Base-by-base conservation (phyloP, 2,797 vertebrate genomes). In the Philypnodon macrostomus region DNA sequence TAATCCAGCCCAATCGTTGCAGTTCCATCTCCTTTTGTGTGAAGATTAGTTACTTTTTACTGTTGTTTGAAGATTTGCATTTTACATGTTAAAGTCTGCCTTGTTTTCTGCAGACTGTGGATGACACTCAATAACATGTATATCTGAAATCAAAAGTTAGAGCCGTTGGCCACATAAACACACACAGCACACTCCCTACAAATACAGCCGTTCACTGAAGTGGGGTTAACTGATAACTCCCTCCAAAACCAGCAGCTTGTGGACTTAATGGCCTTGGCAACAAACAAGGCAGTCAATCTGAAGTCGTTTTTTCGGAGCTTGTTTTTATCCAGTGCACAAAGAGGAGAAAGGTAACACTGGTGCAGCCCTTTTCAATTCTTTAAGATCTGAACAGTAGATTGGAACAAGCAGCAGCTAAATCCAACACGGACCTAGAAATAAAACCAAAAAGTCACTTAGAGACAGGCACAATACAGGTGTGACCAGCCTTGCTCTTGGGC, bases 161-260 rank as follows among this genome's bases (percentile, higher is more conserved):
- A 74, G 60, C 56, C n/a, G n/a, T 58, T 70, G 53, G 57, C 63
- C 59, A 74, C 84, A 79, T 75, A 80, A 70, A 36, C n/a, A n/a
- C n/a, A n/a, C n/a, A n/a, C n/a, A n/a, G n/a, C n/a, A 66, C 67
- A 30, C 69, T 69, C 50, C 35, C 42, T 44, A 60, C 31, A 58
- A 53, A 52, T 35, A 56, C 48, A 70, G 56, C 58, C 73, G 72
- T 68, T 66, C 58, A 58, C 56, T 65, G 40, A 34, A 69, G 66
- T 58, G 61, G 58, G 54, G 68, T 77, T 66, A 77, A 78, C 58
- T 80, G 73, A 72, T 67, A 74, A 61, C 68, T 51, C 63, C 44
- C 49, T 16, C 32, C 36, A 68, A 75, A 80, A 81, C 63, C 56
- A 60, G 58, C 56, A 61, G 74, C 60, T 72, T 58, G 57, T 72